Conservation (phyloP, 2,888 invertebrate species). For the Eledona agricola region DNA sequence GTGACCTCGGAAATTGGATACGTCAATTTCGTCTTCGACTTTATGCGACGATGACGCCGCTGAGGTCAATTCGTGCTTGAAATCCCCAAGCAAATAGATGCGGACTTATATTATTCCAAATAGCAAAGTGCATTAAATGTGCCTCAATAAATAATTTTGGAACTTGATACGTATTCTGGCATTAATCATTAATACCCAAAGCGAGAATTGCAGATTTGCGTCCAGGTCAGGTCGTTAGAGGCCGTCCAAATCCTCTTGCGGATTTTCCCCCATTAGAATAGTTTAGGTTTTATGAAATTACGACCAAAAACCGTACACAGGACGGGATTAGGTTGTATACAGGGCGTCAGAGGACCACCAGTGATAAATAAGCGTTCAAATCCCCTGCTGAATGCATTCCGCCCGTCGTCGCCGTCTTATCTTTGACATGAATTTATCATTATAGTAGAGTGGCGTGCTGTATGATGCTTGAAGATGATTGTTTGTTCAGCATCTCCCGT, state of each 20-base stretch:
- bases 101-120: too few relatives aligned
- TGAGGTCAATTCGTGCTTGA: background rate
- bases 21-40: slow-evolving; percentile 7
- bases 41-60: background rate
- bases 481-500: slow-evolving; percentile 22
- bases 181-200: slow-evolving; percentile 7
- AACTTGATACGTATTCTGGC: too few relatives aligned
- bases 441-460: slow-evolving; percentile 31
- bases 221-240: slow-evolving; percentile 2
- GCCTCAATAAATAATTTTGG: too few relatives aligned
- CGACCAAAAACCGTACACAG: slow-evolving; percentile 4
- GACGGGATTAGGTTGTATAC: slow-evolving; percentile 46
- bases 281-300: slow-evolving; percentile 23
- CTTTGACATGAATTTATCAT: slow-evolving; percentile 44
- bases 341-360: slow-evolving; percentile 43
- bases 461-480: slow-evolving; percentile 27
- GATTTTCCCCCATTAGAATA: slow-evolving; percentile 1
- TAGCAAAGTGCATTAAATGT: too few relatives aligned
- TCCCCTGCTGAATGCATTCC: slow-evolving; percentile 46
- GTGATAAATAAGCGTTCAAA: slow-evolving; percentile 49
- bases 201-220: slow-evolving; percentile 3
- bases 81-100: background rate
- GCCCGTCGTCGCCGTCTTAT: slow-evolving; percentile 47
- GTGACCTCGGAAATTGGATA: slow-evolving; percentile 14
- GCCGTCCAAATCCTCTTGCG: background rate